phyloP scores from a whole-genome alignment of 2,888 invertebrate species.

The Hirtodrosophila confusa region DNA sequence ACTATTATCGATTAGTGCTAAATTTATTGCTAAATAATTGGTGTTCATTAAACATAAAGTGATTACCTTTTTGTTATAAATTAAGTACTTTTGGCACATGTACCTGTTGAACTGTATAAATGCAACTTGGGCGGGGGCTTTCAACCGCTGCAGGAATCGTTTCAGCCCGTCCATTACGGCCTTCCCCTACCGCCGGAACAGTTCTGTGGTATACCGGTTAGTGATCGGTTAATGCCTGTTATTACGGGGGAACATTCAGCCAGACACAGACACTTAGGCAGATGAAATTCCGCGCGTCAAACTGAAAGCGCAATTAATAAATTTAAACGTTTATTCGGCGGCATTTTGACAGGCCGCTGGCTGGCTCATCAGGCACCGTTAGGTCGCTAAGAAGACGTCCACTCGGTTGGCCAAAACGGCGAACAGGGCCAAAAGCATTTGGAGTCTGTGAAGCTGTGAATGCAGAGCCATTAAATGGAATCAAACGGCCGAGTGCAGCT shows the following conservation, averaged over 20 bases:
- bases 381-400: conserved; percentile 20
- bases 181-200: neutral
- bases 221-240: conserved; percentile 47
- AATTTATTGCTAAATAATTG: too few relatives aligned
- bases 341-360: conserved; percentile 37
- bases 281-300: conserved; percentile 56
- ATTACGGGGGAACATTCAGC: conserved; percentile 28
- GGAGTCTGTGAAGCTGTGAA: conserved; percentile 21
- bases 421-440: neutral
- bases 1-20: too few relatives aligned
- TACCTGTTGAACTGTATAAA: conserved; percentile 1
- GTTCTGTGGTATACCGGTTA: conserved; percentile 32
- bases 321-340: conserved; percentile 53
- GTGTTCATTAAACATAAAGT: too few relatives aligned
- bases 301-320: conserved; percentile 63
- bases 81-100: neutral
- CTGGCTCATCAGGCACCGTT: conserved; percentile 27
- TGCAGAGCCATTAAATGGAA: conserved; percentile 49
- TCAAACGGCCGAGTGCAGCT: conserved; percentile 50
- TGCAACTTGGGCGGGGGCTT: neutral
- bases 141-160: neutral
- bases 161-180: neutral
- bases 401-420: conserved; percentile 11
- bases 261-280: conserved; percentile 38
- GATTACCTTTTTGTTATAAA: too few relatives aligned